Evolutionary conservation across 64 coral and sea anemone genomes (phyloP).

Genomic region (Porites lutea): DNA sequence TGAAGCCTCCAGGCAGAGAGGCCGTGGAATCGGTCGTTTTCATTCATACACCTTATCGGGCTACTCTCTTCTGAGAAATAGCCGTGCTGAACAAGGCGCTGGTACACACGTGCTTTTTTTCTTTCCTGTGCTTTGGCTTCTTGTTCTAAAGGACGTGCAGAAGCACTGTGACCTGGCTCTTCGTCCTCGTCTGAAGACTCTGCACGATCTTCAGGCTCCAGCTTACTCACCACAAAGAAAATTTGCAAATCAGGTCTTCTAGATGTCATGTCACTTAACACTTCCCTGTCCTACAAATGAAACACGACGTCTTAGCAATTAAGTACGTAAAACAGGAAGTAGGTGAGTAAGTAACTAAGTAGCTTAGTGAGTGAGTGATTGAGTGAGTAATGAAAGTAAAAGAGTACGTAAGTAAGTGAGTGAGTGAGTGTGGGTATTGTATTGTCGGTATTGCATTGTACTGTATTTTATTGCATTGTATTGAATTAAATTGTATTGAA

Average conservation of each 20-base stretch:
- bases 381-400: too few species aligned
- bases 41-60: background rate
- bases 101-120: conserved; percentile 60
- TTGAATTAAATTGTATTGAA: too few species aligned
- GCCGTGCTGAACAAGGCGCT: conserved; percentile 61
- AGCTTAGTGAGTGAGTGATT: too few species aligned
- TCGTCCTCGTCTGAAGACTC: conserved; percentile 70
- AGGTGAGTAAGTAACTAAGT: too few species aligned
- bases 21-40: conserved; percentile 60
- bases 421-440: too few species aligned
- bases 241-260: conserved; percentile 22
- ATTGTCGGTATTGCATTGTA: too few species aligned
- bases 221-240: conserved; percentile 71
- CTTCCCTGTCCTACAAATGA: conserved; percentile 50
- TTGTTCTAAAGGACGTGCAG: too few species aligned
- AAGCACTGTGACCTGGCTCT: background rate
- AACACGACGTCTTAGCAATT: background rate
- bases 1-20: conserved; percentile 64
- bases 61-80: background rate
- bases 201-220: conserved; percentile 41
- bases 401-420: too few species aligned
- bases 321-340: too few species aligned
- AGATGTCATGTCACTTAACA: conserved; percentile 43
- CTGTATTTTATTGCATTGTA: too few species aligned
- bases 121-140: conserved; percentile 32